A percentile compares a stretch with the other conserved stretches of the same genome.
Conservation (phyloP, 2,113 vertebrate species). For the Crotalus helleri region DNA sequence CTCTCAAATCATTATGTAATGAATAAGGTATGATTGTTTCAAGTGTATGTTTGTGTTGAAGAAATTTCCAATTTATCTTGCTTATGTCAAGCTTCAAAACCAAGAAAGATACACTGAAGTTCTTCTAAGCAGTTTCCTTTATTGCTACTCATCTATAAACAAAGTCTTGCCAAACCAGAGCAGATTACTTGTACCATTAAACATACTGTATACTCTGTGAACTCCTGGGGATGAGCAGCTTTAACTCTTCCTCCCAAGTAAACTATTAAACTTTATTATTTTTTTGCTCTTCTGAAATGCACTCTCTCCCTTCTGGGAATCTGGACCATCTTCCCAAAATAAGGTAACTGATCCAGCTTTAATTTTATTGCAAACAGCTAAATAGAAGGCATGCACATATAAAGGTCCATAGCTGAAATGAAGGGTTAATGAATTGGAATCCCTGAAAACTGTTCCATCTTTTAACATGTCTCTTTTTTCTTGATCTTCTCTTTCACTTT, state of each 20-base stretch:
- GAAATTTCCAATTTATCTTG: background rate
- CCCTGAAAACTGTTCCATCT: background rate
- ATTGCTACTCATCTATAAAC: background rate
- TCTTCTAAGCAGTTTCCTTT: background rate
- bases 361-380: background rate
- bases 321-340: background rate
- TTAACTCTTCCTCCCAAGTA: background rate
- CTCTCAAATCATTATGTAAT: constrained; percentile 11
- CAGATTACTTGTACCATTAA: background rate
- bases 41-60: background rate
- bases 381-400: background rate
- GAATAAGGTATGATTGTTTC: constrained; percentile 20
- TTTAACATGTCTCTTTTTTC: accelerated
- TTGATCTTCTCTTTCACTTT: background rate
- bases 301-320: background rate
- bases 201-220: background rate
- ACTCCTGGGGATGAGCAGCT: background rate
- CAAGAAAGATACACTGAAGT: background rate
- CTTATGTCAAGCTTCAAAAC: background rate
- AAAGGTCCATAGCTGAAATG: background rate
- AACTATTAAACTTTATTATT: background rate
- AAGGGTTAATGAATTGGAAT: background rate
- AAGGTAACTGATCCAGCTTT: background rate
- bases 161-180: background rate
- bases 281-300: background rate